phyloP scores from a whole-genome alignment of 1,140 invertebrate genomes.

The Rhopalosiphum maidis region DNA sequence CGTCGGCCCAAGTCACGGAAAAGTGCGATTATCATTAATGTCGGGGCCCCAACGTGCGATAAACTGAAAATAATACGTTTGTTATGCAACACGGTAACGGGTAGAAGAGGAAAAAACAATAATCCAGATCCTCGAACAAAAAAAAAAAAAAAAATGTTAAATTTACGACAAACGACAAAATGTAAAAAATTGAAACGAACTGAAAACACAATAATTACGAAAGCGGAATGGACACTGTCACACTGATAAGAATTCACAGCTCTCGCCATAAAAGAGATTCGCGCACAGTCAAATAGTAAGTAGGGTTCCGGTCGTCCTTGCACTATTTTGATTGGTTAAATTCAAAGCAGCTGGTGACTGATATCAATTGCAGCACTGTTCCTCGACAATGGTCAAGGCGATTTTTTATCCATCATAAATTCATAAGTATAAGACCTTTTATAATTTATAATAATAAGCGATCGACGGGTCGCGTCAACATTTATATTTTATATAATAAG shows the following conservation, averaged over 20 bases:
- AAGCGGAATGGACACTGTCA: constrained; percentile 31
- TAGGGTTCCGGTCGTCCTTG: constrained; percentile 32
- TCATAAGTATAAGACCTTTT: no score
- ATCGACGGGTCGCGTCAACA: no score
- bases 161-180: not conserved
- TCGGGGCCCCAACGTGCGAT: not conserved
- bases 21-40: not conserved
- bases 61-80: not conserved
- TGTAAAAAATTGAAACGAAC: not conserved
- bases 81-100: not conserved
- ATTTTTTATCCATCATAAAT: not conserved
- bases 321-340: not conserved
- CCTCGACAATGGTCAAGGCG: not conserved
- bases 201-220: constrained; percentile 8
- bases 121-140: not conserved
- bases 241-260: constrained; percentile 27
- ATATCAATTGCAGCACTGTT: not conserved
- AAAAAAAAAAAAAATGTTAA: not conserved
- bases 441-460: no score
- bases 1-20: not conserved
- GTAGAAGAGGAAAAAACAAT: not conserved
- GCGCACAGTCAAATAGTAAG: not conserved
- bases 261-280: not conserved
- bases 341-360: constrained; percentile 20
- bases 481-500: no score